Base-by-base conservation (phyloP, 2,888 invertebrate species). In the Mimachlamys varia region DNA sequence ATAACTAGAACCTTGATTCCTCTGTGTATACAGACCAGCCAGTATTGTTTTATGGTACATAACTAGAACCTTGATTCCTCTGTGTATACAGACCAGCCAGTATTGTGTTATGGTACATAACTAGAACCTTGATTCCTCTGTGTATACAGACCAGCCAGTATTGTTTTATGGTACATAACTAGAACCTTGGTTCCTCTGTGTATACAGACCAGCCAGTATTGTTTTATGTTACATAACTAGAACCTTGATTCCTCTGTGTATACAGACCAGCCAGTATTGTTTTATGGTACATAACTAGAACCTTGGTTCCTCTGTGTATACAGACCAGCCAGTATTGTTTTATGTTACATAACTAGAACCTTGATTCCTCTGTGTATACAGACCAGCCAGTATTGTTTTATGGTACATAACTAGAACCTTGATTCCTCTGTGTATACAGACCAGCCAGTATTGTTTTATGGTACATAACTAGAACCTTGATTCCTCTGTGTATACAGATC, bases 401-500 rank as follows among this genome's bases (percentile, higher is more conserved):
- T 5, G n/a, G n/a, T n/a, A 27, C 33, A 15, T 27, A 22, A 7
- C 12, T 13, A n/a, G 17, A 27, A 88, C 0, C 12, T 44, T 50
- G 50, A n/a, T n/a, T n/a, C n/a, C n/a, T n/a, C n/a, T n/a, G n/a
- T n/a, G n/a, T n/a, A n/a, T n/a, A n/a, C n/a, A n/a, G n/a, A n/a
- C n/a, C 12, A 22, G 13, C 27, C 15, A 5, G 33, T 27, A 76
- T 33, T 76, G 19, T 33, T 76, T 33, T 22, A 76, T 5, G n/a
- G n/a, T n/a, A 27, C 33, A 15, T 27, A 22, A 7, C 12, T 13
- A n/a, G 17, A 27, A 88, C 27, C 44, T 88, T 50, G 17, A n/a
- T 38, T 19, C 19, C 19, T 53, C 2, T 53, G 53, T n/a, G n/a
- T 50, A 15, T 50, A 50, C 89, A 95, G 95, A 92, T 58, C 91